Base-by-base conservation (phyloP, 2,113 vertebrate species). In the Agelaius phoeniceus region DNA sequence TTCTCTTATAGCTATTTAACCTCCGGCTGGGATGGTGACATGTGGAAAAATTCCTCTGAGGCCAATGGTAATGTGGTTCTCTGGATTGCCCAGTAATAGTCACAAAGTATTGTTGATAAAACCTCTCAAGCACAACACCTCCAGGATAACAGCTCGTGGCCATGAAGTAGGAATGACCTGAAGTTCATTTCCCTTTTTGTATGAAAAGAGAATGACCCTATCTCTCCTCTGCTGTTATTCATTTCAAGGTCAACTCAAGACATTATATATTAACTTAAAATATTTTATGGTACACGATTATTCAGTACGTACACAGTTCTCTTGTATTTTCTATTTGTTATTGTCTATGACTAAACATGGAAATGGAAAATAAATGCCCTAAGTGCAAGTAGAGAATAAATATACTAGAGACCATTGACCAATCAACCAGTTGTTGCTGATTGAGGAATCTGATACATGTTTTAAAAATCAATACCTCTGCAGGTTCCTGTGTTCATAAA, bases 31-130 rank as follows among this genome's bases (percentile, higher is more conserved):
- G 85, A 83, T 76, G 37, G 37, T 37, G 89, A 74, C 63, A 63
- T 62, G 44, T n/a, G 68, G 44, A 96, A 92, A 48, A 76, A 95
- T 86, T 97, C 97, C 96, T 93, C 43, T 57, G 97, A 97, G 97
- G 89, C 63, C 58, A 89, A 46, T 82, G 18, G 78, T 92, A 90
- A 84, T 55, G 24, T 46, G 51, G 68, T 89, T 96, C 81, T 94
- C 51, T 9, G 39, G 58, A 90, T 95, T 93, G 93, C 33, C 74
- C 89, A 63, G 35, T 66, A 89, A 69, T 89, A 93, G 75, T 91
- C 80, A 85, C 85, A 69, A 94, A 94, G 51, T 39, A 69, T 77
- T 93, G 80, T 93, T 89, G 46, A 86, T 95, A 94, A 87, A 97
- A 93, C 93, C 87, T 97, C 85, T 94, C 88, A 85, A 93, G 80